These are phyloP conservation scores for Orchestes rusci DNA, from an alignment of 2,888 invertebrate species.

Conservation along the genomic window DNA sequence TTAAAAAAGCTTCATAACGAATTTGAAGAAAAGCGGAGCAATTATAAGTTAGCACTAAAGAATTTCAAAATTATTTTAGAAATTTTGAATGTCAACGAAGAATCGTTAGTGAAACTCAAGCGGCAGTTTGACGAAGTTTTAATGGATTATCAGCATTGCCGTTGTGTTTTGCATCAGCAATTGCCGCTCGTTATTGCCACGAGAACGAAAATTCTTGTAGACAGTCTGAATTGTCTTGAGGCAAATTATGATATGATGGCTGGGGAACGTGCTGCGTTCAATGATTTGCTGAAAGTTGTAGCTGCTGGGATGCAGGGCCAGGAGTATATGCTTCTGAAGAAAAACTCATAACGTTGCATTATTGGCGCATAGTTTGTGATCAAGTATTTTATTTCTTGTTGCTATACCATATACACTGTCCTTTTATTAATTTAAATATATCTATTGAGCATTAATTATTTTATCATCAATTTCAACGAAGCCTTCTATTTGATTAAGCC, in stretches of 20 bases:
- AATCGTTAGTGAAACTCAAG: conserved; percentile 35
- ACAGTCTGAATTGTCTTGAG: conserved; percentile 28
- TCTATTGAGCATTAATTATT: too few relatives aligned
- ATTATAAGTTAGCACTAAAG: conserved; percentile 37
- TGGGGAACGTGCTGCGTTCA: too few relatives aligned
- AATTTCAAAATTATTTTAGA: conserved; percentile 40
- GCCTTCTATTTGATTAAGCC: too few relatives aligned
- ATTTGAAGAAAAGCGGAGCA: conserved; percentile 29
- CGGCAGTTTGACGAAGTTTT: conserved; percentile 38
- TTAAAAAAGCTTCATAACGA: conserved; percentile 27
- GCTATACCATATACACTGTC: too few relatives aligned
- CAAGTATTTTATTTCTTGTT: too few relatives aligned
- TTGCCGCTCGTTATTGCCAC: conserved; percentile 32
- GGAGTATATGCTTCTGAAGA: too few relatives aligned
- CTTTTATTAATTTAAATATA: too few relatives aligned
- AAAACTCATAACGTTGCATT: too few relatives aligned
- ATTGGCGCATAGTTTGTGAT: too few relatives aligned
- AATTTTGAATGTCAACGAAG: conserved; percentile 34
- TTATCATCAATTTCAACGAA: too few relatives aligned
- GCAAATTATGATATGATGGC: conserved; percentile 17
- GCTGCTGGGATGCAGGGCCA: too few relatives aligned
- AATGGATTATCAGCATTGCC: conserved; percentile 36
- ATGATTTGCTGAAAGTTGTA: too few relatives aligned
- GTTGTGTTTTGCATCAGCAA: conserved; percentile 33
- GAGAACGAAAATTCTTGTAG: conserved; percentile 27